Base-by-base conservation (phyloP, 2,113 vertebrate genomes). In the Mustela nigripes region DNA sequence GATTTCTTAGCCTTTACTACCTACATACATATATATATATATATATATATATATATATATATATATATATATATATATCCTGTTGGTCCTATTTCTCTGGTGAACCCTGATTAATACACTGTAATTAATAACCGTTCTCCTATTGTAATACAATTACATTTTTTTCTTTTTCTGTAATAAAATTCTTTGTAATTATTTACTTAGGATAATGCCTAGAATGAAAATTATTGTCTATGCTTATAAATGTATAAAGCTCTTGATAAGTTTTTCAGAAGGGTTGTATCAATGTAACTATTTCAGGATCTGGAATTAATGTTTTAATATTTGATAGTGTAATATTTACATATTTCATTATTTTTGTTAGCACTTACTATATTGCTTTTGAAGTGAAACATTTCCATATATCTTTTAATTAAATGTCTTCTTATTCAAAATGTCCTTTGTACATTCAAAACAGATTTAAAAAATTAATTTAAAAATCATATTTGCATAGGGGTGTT, bases 311-410 rank as follows among this genome's bases (percentile, higher is more conserved):
- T 83, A 53, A 39, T 89, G 48, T 82, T 89, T 89, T 82, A 76
- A 65, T 53, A 53, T 95, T 90, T 95, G 58, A 84, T 95, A 69
- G 18, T 86, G 69, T 31, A 69, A 56, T 80, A 53, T 86, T 45
- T 74, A 65, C 15, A 60, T 56, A 88, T 73, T 82, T 96, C 1
- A n/a, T 81, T 86, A 22, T 86, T 60, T 81, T 91, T 85, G 69
- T 69, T 91, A 85, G 60, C 39, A 60, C 18, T 42, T 62, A 69
- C 33, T 28, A 0, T 48, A 78, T 67, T 80, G 69, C 42, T 79
- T 11, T 91, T 48, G 26, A 86, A 12, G 12, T 56, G 42, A 62
- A 79, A 84, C 53, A 85, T 80, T 90, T 81, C 45, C 7, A 81
- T 74, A 31, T 82, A 63, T 11, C 56, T 92, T 31, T 95, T 89